Percentiles rank a stretch among this genome's conserved stretches.
Evolutionary conservation across 2,888 invertebrate genomes (phyloP).

Genomic region (Clostera curtula): DNA sequence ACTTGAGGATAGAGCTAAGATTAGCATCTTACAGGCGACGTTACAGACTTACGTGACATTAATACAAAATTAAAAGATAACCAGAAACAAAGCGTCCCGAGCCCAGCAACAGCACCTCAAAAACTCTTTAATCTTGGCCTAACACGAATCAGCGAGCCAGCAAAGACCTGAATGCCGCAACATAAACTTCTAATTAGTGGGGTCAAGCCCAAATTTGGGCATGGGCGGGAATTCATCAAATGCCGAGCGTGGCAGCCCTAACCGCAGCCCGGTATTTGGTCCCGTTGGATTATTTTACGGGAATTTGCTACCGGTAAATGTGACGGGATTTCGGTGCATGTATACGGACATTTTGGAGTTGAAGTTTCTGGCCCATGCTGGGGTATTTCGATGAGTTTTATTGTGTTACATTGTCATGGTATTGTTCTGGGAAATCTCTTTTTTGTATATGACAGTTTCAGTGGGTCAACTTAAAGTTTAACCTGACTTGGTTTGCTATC

Average conservation of each 20-base stretch:
- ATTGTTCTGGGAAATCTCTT: too few relatives aligned
- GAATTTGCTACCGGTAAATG: conserved; percentile 29
- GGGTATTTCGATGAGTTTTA: too few relatives aligned
- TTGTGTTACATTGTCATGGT: too few relatives aligned
- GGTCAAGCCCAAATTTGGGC: conserved; percentile 1
- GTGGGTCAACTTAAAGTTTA: too few relatives aligned
- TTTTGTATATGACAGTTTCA: too few relatives aligned
- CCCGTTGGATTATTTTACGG: conserved; percentile 26
- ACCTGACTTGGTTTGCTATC: too few relatives aligned
- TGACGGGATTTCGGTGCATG: conserved; percentile 29
- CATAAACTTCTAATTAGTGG: conserved; percentile 3
- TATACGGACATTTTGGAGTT: conserved; percentile 20
- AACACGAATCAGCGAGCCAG: background rate
- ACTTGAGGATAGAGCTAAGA: too few relatives aligned
- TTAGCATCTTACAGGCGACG: too few relatives aligned
- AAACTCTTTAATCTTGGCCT: background rate
- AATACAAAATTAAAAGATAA: too few relatives aligned
- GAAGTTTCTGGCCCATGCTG: conserved; percentile 14
- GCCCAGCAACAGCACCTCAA: too few relatives aligned
- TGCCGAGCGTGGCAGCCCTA: conserved; percentile 15
- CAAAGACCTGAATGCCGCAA: conserved; percentile 2
- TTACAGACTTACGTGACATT: too few relatives aligned
- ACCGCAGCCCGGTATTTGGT: conserved; percentile 19
- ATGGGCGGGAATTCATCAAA: conserved; percentile 17
- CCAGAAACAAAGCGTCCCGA: too few relatives aligned